phyloP scores from a whole-genome alignment of 2,888 invertebrate genomes.

The Cryptus viduatorius region DNA sequence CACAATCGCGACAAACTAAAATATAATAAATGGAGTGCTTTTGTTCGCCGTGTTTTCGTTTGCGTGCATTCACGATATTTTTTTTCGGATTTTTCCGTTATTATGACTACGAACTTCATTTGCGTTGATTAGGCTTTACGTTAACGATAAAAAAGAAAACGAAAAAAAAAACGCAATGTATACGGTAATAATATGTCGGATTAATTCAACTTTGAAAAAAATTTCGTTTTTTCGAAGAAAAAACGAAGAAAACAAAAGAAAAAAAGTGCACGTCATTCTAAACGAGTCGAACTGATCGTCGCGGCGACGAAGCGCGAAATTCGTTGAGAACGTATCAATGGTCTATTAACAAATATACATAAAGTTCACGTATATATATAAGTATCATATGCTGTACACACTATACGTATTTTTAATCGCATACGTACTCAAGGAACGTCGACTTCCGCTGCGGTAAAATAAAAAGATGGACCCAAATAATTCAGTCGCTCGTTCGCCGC shows the following conservation, averaged over 20 bases:
- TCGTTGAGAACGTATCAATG: conserved; percentile 64
- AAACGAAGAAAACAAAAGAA: conserved; percentile 10
- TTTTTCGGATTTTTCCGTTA: background rate
- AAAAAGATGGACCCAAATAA: conserved; percentile 9
- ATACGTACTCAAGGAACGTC: conserved; percentile 57
- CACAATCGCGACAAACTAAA: conserved; percentile 26
- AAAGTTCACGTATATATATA: conserved; percentile 69
- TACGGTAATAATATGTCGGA: conserved; percentile 17
- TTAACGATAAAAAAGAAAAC: background rate
- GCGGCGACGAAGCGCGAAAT: conserved; percentile 61
- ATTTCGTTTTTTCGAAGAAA: background rate
- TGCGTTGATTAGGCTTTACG: background rate
- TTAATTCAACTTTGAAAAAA: background rate
- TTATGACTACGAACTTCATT: conserved; percentile 8
- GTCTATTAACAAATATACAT: conserved; percentile 81
- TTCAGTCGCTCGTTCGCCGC: conserved; percentile 44
- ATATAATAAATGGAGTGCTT: conserved; percentile 26
- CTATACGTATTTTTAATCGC: conserved; percentile 61
- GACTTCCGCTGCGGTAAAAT: conserved; percentile 16
- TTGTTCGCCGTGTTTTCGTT: background rate
- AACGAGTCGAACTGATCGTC: conserved; percentile 58
- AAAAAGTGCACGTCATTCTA: conserved; percentile 44
- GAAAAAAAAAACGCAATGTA: background rate
- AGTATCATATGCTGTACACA: conserved; percentile 65
- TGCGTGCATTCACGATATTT: background rate